Evolutionary conservation across 2,113 vertebrate genomes (phyloP).

Genomic region (Actenoides lindsayi): DNA sequence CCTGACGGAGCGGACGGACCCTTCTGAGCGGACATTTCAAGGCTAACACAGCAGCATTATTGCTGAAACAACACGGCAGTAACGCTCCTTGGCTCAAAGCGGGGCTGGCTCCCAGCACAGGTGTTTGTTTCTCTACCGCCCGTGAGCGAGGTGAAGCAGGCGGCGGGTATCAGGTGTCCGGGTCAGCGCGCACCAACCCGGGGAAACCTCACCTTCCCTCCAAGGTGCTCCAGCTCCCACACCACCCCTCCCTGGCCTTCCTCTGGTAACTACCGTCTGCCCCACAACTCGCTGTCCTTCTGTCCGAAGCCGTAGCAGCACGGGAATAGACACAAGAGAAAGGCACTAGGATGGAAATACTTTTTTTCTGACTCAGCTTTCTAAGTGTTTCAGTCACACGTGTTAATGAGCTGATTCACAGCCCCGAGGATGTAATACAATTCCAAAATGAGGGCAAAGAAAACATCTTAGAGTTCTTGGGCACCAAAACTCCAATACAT

Average conservation of each 20-base stretch:
- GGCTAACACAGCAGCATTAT: fast-evolving
- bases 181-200: fast-evolving
- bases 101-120: neutral
- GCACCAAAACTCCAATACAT: neutral
- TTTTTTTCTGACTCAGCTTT: neutral
- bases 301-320: neutral
- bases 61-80: fast-evolving
- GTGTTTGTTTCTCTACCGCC: no score
- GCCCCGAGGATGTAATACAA: neutral
- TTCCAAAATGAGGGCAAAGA: neutral
- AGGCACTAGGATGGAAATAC: neutral
- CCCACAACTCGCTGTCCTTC: fast-evolving
- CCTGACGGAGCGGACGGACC: fast-evolving
- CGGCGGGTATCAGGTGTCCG: fast-evolving
- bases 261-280: fast-evolving
- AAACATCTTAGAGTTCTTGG: neutral
- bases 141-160: fast-evolving
- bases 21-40: fast-evolving
- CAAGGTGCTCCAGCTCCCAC: neutral
- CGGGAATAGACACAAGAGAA: neutral
- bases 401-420: neutral
- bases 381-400: neutral
- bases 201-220: fast-evolving
- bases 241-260: neutral
- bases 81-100: fast-evolving